These are phyloP conservation scores for Tenthredo amoena DNA, from an alignment of 2,888 invertebrate genomes.

Conservation along the genomic window DNA sequence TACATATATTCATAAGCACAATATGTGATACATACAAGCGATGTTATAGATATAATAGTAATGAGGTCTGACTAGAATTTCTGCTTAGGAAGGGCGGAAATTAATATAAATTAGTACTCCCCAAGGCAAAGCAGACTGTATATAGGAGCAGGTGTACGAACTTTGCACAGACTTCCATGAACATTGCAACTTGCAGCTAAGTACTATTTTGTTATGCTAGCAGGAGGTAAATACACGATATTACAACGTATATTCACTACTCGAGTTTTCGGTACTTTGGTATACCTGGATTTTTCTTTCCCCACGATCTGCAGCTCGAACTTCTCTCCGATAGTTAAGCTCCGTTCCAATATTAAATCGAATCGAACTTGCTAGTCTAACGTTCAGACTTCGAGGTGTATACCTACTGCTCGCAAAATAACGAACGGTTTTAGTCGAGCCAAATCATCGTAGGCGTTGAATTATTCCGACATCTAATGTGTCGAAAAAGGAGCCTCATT, in stretches of 20 bases:
- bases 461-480: neutral
- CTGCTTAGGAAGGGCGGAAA: constrained; percentile 2
- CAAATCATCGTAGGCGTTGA: neutral
- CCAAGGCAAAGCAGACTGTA: neutral
- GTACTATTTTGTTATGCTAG: neutral
- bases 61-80: constrained; percentile 29
- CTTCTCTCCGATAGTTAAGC: neutral
- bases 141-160: neutral
- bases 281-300: neutral
- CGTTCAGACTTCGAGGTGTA: neutral
- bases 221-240: neutral
- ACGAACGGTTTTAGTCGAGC: neutral
- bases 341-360: neutral
- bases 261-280: neutral
- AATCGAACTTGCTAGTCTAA: neutral
- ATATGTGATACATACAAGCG: neutral
- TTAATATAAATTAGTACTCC: constrained; percentile 31
- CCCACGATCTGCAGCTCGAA: neutral
- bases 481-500: neutral
- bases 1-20: neutral
- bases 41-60: neutral
- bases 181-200: constrained; percentile 2
- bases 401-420: neutral
- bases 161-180: neutral
- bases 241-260: constrained; percentile 3